Evolutionary conservation across 2,888 invertebrate species (phyloP).

Genomic region (Polymixis flavicincta): DNA sequence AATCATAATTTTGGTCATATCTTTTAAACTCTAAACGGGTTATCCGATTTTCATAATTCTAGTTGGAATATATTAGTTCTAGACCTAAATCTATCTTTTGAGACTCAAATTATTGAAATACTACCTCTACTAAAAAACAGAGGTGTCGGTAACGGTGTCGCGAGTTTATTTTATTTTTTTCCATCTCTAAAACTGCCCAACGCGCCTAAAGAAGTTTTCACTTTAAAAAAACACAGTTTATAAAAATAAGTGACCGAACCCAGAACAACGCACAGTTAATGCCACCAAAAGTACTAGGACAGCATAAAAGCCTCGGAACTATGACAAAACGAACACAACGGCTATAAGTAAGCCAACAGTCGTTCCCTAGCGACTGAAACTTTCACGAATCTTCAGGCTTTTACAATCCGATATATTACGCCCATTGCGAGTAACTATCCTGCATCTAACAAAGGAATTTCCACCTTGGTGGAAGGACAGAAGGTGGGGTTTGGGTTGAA

Average conservation of each 20-base stretch:
- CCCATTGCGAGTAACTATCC: slow-evolving; percentile 59
- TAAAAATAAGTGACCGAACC: background rate
- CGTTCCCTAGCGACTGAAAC: slow-evolving; percentile 57
- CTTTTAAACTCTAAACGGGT: too few relatives aligned
- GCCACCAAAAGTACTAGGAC: slow-evolving; percentile 32
- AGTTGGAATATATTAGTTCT: too few relatives aligned
- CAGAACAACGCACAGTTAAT: background rate
- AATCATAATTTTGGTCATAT: too few relatives aligned
- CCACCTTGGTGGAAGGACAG: background rate
- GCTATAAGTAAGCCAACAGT: slow-evolving; percentile 50
- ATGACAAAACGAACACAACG: slow-evolving; percentile 51
- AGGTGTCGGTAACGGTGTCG: too few relatives aligned
- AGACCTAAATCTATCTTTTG: too few relatives aligned
- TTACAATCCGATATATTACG: slow-evolving; percentile 67
- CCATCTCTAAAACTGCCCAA: too few relatives aligned
- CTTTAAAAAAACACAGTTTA: background rate
- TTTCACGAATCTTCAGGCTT: slow-evolving; percentile 65
- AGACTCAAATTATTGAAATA: too few relatives aligned
- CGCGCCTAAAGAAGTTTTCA: too few relatives aligned
- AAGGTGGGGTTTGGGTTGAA: slow-evolving; percentile 10
- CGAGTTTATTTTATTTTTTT: too few relatives aligned
- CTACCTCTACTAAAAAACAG: too few relatives aligned
- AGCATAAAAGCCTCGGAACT: slow-evolving; percentile 34
- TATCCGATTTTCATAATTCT: too few relatives aligned
- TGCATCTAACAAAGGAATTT: background rate